phyloP scores from a whole-genome alignment of 2,888 invertebrate species.

The Caenorhabditis imperialis region DNA sequence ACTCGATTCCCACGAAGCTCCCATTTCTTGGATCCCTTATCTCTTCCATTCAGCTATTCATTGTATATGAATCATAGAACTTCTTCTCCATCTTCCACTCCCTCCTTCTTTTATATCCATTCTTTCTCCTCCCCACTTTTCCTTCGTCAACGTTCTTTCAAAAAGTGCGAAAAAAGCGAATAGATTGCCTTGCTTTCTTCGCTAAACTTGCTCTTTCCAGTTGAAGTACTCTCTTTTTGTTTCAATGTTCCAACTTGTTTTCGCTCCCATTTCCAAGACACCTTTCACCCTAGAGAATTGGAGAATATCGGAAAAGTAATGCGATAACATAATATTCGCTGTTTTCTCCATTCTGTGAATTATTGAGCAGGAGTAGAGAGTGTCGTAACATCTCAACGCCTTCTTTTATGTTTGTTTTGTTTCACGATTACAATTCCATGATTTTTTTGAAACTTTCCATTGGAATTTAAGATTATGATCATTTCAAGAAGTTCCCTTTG shows the following conservation, averaged over 20 bases:
- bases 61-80: too few species aligned
- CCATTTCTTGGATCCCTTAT: neutral
- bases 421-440: too few species aligned
- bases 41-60: neutral
- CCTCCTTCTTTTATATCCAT: too few species aligned
- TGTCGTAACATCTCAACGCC: too few species aligned
- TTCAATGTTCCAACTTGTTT: too few species aligned
- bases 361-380: constrained; percentile 2
- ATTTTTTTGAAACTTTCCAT: neutral
- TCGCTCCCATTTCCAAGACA: too few species aligned
- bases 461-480: neutral
- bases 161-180: too few species aligned
- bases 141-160: neutral
- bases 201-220: neutral
- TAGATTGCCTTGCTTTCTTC: neutral
- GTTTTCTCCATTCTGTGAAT: constrained; percentile 12
- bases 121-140: too few species aligned
- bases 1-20: neutral
- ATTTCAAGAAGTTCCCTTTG: too few species aligned
- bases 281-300: too few species aligned
- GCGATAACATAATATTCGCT: constrained; percentile 9
- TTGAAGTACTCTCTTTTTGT: neutral
- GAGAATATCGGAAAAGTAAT: neutral
- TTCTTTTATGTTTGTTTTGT: too few species aligned
- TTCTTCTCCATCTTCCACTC: too few species aligned